Percentiles rank a stretch among this genome's conserved stretches.
phyloP scores from a whole-genome alignment of 2,888 invertebrate species.

The Mylabris sibirica region DNA sequence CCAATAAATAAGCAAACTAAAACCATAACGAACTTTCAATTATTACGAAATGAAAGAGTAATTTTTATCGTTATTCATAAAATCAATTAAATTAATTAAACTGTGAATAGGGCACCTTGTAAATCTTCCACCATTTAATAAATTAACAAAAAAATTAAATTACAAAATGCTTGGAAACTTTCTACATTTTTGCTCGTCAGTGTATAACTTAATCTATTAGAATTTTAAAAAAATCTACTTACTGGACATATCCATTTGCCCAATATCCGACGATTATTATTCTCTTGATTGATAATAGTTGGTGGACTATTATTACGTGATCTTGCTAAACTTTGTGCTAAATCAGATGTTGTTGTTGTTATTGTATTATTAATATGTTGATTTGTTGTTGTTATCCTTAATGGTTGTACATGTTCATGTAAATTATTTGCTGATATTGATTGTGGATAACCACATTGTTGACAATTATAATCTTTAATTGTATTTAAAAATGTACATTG shows the following conservation, averaged over 20 bases:
- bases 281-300: slow-evolving; percentile 58
- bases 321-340: slow-evolving; percentile 57
- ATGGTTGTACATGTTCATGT: slow-evolving; percentile 67
- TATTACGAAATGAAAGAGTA: no score
- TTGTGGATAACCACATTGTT: slow-evolving; percentile 60
- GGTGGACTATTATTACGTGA: slow-evolving; percentile 60
- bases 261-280: slow-evolving; percentile 56
- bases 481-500: slow-evolving; percentile 79
- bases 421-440: slow-evolving; percentile 60
- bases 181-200: no score
- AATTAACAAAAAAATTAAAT: no score
- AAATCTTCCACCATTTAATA: no score
- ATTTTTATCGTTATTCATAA: no score
- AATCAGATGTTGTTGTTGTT: slow-evolving; percentile 47
- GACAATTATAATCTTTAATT: slow-evolving; percentile 70
- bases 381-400: slow-evolving; percentile 61
- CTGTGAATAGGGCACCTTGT: no score
- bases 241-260: slow-evolving; percentile 67
- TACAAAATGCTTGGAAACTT: no score
- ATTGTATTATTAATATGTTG: slow-evolving; percentile 44
- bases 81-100: no score
- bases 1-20: no score
- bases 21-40: no score
- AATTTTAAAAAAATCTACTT: slow-evolving; percentile 32
- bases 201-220: no score